Conservation (phyloP, 2,113 vertebrate genomes). For the Hypocryptadius cinnamomeus region DNA sequence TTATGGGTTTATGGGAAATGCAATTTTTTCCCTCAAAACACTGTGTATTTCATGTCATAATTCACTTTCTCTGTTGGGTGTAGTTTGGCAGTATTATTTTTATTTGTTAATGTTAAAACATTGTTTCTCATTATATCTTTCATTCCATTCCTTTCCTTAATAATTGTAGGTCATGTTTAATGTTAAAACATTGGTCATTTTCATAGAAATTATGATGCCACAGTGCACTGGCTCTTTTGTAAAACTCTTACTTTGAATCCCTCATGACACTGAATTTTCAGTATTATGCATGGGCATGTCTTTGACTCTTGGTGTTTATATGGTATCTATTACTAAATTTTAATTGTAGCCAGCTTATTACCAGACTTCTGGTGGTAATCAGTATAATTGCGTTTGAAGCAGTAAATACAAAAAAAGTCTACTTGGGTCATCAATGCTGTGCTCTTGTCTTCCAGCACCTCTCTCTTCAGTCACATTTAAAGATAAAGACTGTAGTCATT, state of each 20-base stretch:
- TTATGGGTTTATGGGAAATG: neutral
- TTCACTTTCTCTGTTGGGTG: neutral
- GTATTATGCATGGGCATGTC: neutral
- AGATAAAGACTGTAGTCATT: neutral
- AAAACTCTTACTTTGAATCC: neutral
- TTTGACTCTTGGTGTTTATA: neutral
- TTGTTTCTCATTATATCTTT: neutral
- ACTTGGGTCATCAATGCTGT: neutral
- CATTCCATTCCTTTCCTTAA: neutral
- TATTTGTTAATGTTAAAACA: neutral
- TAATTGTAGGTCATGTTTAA: neutral
- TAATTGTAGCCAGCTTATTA: neutral
- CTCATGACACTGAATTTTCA: neutral
- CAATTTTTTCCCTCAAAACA: neutral
- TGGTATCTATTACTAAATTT: neutral
- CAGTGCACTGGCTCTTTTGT: neutral
- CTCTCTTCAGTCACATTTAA: neutral
- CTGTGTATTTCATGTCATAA: neutral
- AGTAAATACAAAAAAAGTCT: neutral
- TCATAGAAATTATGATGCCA: neutral
- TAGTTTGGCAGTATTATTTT: neutral
- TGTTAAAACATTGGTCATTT: neutral
- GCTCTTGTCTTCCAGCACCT: neutral
- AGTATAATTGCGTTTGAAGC: neutral
- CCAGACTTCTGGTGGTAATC: neutral